Conservation (phyloP, 2,113 vertebrate genomes). For the Murina feae region DNA sequence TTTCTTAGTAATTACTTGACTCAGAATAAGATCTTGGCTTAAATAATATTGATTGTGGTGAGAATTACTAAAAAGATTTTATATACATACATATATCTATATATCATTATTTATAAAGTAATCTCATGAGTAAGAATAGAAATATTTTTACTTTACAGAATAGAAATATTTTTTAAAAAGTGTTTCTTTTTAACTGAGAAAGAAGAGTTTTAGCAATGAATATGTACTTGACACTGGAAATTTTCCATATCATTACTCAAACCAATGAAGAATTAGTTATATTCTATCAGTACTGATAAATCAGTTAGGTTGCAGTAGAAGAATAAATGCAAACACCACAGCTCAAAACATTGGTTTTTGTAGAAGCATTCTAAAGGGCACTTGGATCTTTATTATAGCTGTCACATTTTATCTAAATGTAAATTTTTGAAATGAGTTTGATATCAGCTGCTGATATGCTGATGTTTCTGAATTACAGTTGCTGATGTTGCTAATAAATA, state of each 20-base stretch:
- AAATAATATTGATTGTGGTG: neutral
- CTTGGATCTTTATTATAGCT: constrained; percentile 23
- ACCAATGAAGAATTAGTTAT: constrained; percentile 26
- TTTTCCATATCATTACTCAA: constrained; percentile 19
- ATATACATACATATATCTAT: neutral
- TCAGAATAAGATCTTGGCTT: neutral
- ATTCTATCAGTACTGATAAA: neutral
- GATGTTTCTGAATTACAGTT: neutral
- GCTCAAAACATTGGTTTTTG: neutral
- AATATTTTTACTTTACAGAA: neutral
- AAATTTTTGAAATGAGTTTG: neutral
- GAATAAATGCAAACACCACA: constrained; percentile 19
- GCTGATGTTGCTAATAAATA: neutral
- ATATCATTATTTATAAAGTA: neutral
- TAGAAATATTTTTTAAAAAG: neutral
- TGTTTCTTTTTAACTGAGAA: neutral
- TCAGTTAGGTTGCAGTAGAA: neutral
- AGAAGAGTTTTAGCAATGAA: neutral
- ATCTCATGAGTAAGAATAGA: neutral
- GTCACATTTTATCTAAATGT: constrained; percentile 30
- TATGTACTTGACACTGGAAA: neutral
- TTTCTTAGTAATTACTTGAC: neutral
- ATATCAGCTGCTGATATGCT: neutral
- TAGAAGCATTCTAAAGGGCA: constrained; percentile 46
- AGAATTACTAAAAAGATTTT: neutral